Percentiles rank a stretch among this genome's conserved stretches.
phyloP scores from a whole-genome alignment of 2,113 vertebrate species.

The Columba janthina region DNA sequence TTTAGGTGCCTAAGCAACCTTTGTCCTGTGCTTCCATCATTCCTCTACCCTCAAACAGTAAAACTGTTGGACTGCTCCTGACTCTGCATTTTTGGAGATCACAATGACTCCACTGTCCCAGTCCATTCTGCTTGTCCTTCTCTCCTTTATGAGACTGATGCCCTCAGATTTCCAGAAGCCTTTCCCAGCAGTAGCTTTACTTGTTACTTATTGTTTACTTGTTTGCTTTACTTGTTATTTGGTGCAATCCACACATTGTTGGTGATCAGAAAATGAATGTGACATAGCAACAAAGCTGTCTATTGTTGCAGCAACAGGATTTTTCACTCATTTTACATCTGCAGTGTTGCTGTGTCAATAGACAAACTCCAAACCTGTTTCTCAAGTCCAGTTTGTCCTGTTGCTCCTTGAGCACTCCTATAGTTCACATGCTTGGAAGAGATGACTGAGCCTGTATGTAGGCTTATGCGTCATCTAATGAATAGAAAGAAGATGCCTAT shows the following conservation, averaged over 20 bases:
- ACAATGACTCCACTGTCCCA: not conserved
- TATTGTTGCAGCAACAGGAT: not conserved
- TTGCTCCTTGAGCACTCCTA: not conserved
- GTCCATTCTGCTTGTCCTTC: not conserved
- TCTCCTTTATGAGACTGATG: not conserved
- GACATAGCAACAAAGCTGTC: not conserved
- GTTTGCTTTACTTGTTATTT: not conserved
- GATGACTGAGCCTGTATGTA: not conserved
- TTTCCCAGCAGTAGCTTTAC: not conserved
- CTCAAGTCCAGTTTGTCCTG: not conserved
- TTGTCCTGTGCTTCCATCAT: not conserved
- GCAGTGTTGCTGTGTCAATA: not conserved
- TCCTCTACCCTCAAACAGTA: fast-evolving
- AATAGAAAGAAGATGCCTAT: not conserved
- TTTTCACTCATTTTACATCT: not conserved
- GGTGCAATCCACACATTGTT: not conserved
- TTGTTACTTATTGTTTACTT: too few relatives aligned
- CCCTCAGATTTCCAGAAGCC: not conserved
- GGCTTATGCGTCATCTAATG: not conserved
- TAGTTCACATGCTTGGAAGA: not conserved
- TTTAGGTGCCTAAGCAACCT: not conserved
- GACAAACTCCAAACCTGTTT: not conserved
- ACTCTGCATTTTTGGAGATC: not conserved
- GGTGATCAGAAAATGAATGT: not conserved
- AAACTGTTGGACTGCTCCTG: not conserved